Base-by-base conservation (phyloP, 2,113 vertebrate genomes). In the Probosciger aterrimus region DNA sequence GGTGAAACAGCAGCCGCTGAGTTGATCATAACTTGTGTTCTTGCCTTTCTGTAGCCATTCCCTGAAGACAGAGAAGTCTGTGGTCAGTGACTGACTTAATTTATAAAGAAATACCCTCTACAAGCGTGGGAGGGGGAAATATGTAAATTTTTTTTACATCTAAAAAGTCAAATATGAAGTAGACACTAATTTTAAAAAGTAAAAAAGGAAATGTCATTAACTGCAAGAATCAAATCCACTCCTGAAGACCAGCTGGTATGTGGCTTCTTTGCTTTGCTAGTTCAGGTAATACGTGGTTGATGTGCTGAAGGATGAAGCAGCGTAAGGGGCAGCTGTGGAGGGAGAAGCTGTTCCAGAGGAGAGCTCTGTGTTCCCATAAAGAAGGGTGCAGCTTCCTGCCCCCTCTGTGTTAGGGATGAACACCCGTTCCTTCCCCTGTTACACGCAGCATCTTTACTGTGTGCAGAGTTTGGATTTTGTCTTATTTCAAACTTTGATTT, bases 231-330 rank as follows among this genome's bases (percentile, higher is more conserved):
- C 37, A 25, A 43, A 68, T 28, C 30, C 35, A 18, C 30, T 71
- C 33, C 35, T 43, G n/a, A 20, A 55, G 44, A 9, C 44, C 15
- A 33, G 37, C 18, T 19, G 39, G 23, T 5, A 3, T 0, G 28
- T 27, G 46, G 70, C 63, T 46, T 67, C 35, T 82, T 24, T 27
- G 70, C 74, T 43, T 11, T n/a, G 0, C 31, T 25, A 4, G n/a
- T 14, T 43, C 12, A 3, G 18, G 24, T 28, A 43, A 5, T 15
- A 3, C 4, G 0, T 0, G 11, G 22, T 18, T 6, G 2, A 5
- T 18, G 37, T 6, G 41, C 69, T 30, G 63, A 7, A 18, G 27
- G 7, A 46, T 11, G 80, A 46, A 49, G 50, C 23, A 17, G 70
- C 30, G 3, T 33, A 41, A 49, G 18, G 41, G 30, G 49, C 47